phyloP scores from a whole-genome alignment of 1,140 invertebrate genomes.

The Drosophila athabasca region DNA sequence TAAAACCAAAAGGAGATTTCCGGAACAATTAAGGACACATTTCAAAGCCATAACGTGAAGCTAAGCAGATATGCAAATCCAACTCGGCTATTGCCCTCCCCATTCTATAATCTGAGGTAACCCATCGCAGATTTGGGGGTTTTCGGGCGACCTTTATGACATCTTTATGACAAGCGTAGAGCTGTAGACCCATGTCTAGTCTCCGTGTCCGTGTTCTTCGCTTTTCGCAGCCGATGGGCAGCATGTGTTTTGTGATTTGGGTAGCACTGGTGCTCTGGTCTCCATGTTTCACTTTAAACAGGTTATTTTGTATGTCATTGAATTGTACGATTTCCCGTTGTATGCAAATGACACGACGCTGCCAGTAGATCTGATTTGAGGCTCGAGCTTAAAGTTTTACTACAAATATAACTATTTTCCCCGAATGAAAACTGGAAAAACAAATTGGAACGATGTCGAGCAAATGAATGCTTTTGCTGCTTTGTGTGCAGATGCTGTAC shows the following conservation, averaged over 20 bases:
- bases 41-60: constrained; percentile 5
- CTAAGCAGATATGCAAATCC: constrained; percentile 11
- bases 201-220: background rate
- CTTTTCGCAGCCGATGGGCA: constrained; percentile 47
- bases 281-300: constrained; percentile 6
- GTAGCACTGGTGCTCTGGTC: constrained; percentile 34
- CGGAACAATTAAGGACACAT: constrained; percentile 30
- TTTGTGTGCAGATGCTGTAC: constrained; percentile 35
- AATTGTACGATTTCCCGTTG: constrained; percentile 18
- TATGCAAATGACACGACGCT: constrained; percentile 67
- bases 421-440: constrained; percentile 12
- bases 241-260: constrained; percentile 75
- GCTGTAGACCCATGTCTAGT: constrained; percentile 4
- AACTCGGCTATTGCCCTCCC: background rate
- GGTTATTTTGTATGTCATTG: constrained; percentile 10
- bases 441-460: constrained; percentile 3
- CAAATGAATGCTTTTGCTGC: constrained; percentile 29
- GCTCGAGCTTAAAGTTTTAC: constrained; percentile 30
- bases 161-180: constrained; percentile 67
- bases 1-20: constrained; percentile 5
- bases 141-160: constrained; percentile 52
- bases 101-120: constrained; percentile 25
- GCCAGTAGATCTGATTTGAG: constrained; percentile 17
- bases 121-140: constrained; percentile 58
- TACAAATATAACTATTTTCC: constrained; percentile 11